A percentile compares a stretch with the other conserved stretches of the same genome.
Evolutionary conservation across 2,797 vertebrate genomes (phyloP).

Genomic region (Borostomias antarcticus): DNA sequence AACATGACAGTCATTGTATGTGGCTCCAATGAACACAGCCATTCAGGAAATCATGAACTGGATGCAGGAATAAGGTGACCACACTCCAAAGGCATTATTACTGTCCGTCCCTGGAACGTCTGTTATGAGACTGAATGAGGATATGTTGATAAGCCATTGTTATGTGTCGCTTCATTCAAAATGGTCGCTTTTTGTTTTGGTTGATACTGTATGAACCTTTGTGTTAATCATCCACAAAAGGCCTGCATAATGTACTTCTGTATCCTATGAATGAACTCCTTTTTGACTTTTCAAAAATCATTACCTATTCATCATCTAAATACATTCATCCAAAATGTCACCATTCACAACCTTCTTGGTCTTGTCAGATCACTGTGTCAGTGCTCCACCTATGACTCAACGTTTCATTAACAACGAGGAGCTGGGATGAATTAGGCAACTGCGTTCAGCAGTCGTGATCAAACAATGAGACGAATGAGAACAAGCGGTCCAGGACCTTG

Average conservation of each 20-base stretch:
- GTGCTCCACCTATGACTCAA: neutral
- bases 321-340: too few relatives aligned
- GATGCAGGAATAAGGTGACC: neutral
- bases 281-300: neutral
- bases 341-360: neutral
- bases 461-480: neutral
- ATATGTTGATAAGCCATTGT: neutral
- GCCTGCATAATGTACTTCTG: too few relatives aligned
- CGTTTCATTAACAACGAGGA: neutral
- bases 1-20: neutral
- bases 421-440: neutral
- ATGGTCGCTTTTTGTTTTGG: too few relatives aligned
- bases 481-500: neutral
- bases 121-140: neutral
- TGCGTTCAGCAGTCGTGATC: neutral
- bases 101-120: neutral
- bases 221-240: too few relatives aligned
- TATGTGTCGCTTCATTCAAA: neutral
- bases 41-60: neutral
- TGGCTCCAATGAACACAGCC: neutral
- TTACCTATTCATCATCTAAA: neutral
- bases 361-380: neutral
- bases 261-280: neutral
- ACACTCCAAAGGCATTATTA: neutral
- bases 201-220: too few relatives aligned